phyloP scores from a whole-genome alignment of 2,888 invertebrate species.

The Eledona agricola region DNA sequence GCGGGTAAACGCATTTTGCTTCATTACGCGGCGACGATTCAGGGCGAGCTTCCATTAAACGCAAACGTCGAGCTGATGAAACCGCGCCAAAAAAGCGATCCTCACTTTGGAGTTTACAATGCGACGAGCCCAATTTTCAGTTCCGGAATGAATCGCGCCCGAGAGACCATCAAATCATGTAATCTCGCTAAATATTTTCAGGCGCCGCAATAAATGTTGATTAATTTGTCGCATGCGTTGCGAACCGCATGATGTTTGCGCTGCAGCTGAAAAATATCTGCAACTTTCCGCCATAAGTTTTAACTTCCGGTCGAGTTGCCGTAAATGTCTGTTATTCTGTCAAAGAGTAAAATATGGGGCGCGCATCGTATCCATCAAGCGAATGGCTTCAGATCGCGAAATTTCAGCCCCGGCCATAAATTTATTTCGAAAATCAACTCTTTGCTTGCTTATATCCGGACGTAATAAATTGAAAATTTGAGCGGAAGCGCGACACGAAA shows the following conservation, averaged over 20 bases:
- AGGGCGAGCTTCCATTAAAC: constrained; percentile 1
- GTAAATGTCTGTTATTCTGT: too few species aligned
- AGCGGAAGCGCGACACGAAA: constrained; percentile 11
- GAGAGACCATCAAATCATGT: background rate
- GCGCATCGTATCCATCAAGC: too few species aligned
- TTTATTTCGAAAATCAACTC: too few species aligned
- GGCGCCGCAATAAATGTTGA: background rate
- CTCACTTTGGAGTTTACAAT: background rate
- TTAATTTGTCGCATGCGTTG: constrained; percentile 2
- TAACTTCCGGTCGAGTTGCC: too few species aligned
- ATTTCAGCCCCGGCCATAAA: too few species aligned
- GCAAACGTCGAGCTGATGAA: constrained; percentile 6
- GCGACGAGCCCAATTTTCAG: background rate
- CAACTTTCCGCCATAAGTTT: too few species aligned
- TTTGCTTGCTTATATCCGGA: too few species aligned
- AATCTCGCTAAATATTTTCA: background rate
- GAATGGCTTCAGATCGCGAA: too few species aligned
- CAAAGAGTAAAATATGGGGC: too few species aligned
- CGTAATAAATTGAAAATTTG: constrained; percentile 20
- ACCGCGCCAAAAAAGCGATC: constrained; percentile 1
- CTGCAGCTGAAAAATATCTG: too few species aligned
- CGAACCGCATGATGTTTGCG: too few species aligned
- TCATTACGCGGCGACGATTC: constrained; percentile 32
- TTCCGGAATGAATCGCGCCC: background rate
- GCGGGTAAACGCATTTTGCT: constrained; percentile 37